Evolutionary conservation across 2,888 invertebrate genomes (phyloP), one percentile per base, ranked within the genome.

Genomic region (Cataglyphis livida): DNA sequence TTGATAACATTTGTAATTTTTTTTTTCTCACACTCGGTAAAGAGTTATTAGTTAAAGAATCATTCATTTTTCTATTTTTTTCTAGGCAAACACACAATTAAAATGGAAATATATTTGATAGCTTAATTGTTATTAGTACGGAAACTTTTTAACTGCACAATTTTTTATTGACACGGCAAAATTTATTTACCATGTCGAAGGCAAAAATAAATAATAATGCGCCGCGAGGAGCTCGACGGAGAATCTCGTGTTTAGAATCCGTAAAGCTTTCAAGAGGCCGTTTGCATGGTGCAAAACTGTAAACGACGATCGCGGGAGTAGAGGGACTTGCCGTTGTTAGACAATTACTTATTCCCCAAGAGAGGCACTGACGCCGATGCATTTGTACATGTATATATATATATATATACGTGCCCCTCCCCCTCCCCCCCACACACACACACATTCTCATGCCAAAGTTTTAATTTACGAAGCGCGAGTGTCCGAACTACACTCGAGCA

Each of bases 281-380:
- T 81, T 89, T 79, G 89, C 89, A 86, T 87, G 89, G 86, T 82
- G 88, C 89, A 86, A 89, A 89, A 87, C 89, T 88, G 85, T 89
- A 89, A 88, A 88, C 88, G 82, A 35, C 81, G 83, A 84, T 86
- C 88, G 81, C 86, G 66, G 73, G 59, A 66, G 78, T 78, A 70
- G 74, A 86, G 84, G 71, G 83, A 76, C 54, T 84, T 81, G 85
- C 83, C 85, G 76, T 88, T 82, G 87, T 84, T 75, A 59, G 76
- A 83, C 86, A 70, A 88, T 88, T 88, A 85, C 84, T 88, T 84
- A 41, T 59, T 82, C 85, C 89, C 81, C 86, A 76, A 85, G 85
- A 78, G 28, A 64, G 61, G 61, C 64, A 82, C 85, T 85, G 85
- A 88, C 83, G 83, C 71, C 74, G 81, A 75, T 62, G 74, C 70